Conservation (phyloP, 2,113 vertebrate species). For the Megaptera novaeangliae region DNA sequence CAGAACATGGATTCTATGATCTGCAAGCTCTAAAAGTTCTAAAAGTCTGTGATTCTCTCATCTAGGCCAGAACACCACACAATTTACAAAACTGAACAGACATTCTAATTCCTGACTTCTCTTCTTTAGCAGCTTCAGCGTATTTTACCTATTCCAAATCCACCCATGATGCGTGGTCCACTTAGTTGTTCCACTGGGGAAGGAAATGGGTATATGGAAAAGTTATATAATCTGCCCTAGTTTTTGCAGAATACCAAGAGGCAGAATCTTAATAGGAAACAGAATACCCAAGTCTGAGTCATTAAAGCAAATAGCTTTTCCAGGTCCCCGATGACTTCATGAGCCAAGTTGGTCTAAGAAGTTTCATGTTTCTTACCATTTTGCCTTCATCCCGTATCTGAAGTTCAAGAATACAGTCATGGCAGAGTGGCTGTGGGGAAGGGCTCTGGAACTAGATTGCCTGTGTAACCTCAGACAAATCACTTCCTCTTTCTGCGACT, state of each 20-base stretch:
- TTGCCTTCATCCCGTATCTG: background rate
- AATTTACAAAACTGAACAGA: background rate
- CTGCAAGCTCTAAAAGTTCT: background rate
- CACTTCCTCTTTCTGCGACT: background rate
- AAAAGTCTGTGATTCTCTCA: background rate
- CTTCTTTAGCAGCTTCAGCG: background rate
- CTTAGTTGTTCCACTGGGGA: background rate
- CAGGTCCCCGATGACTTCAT: background rate
- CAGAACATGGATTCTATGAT: background rate
- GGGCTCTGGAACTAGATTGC: background rate
- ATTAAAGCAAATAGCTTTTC: background rate
- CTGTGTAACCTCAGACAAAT: background rate
- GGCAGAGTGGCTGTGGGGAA: background rate
- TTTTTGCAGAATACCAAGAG: background rate
- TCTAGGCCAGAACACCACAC: background rate
- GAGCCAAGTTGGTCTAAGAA: background rate
- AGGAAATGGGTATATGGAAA: background rate
- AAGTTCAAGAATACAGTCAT: background rate
- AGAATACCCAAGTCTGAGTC: background rate
- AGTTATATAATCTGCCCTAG: background rate
- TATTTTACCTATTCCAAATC: background rate
- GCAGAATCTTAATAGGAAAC: background rate
- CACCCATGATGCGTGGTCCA: background rate
- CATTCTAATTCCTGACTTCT: background rate
- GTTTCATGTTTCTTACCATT: background rate